phyloP scores from a whole-genome alignment of 2,888 invertebrate genomes.

The Neoascia interrupta region DNA sequence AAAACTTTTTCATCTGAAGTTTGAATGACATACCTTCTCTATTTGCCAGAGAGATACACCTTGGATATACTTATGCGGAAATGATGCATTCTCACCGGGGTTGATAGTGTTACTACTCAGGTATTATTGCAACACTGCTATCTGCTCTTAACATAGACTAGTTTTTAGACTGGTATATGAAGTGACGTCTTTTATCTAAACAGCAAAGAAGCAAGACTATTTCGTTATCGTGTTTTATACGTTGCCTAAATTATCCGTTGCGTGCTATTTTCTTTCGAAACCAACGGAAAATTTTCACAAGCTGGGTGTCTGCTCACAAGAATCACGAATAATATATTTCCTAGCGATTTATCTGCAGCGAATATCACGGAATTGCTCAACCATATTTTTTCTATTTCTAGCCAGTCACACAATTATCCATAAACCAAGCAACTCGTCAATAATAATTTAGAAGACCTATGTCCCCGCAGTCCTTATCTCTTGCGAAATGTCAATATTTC shows the following conservation, averaged over 20 bases:
- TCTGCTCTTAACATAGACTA: too few species aligned
- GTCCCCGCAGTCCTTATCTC: slow-evolving; percentile 63
- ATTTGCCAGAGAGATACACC: too few species aligned
- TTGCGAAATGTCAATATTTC: slow-evolving; percentile 56
- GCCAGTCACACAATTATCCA: slow-evolving; percentile 7
- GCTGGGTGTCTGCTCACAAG: slow-evolving; percentile 10
- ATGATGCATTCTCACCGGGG: too few species aligned
- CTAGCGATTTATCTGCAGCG: slow-evolving; percentile 20
- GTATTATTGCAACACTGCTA: too few species aligned
- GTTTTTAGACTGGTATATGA: too few species aligned
- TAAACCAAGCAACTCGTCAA: slow-evolving; percentile 10
- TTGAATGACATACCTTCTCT: too few species aligned
- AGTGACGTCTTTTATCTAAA: too few species aligned
- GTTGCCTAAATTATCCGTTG: neutral
- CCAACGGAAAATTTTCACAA: slow-evolving; percentile 12
- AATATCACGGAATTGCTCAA: slow-evolving; percentile 40
- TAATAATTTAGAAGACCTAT: slow-evolving; percentile 40
- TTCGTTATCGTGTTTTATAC: too few species aligned
- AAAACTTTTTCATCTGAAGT: too few species aligned
- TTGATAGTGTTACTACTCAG: too few species aligned
- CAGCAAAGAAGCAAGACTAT: too few species aligned
- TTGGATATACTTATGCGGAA: too few species aligned
- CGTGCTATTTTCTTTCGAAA: slow-evolving; percentile 16
- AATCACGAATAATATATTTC: slow-evolving; percentile 30
- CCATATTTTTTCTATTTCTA: slow-evolving; percentile 6